phyloP scores from a whole-genome alignment of 2,113 vertebrate genomes.

The Hippoglossus stenolepis region DNA sequence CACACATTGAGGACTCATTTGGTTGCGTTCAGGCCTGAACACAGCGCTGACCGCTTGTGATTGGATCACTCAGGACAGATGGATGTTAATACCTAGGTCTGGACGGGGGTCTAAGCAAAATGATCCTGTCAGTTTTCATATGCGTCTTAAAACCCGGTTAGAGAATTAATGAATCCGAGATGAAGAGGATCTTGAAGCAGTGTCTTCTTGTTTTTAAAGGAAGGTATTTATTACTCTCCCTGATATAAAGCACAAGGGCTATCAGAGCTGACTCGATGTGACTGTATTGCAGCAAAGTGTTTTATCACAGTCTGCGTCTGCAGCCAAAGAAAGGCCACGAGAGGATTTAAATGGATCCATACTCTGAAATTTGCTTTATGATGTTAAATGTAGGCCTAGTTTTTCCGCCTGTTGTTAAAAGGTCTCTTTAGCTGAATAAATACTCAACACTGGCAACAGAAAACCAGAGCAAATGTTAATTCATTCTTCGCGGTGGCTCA shows the following conservation, averaged over 20 bases:
- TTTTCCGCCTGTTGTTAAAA: neutral
- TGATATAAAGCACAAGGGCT: neutral
- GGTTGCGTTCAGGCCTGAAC: no score
- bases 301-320: constrained; percentile 20
- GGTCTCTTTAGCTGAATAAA: constrained; percentile 25
- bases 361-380: no score
- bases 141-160: neutral
- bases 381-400: no score
- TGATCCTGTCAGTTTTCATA: no score
- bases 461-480: constrained; percentile 35
- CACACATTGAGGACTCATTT: no score
- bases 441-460: neutral
- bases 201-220: neutral
- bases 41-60: no score
- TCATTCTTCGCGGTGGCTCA: constrained; percentile 32
- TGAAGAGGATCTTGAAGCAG: neutral
- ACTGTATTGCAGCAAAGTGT: neutral
- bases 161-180: no score
- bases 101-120: neutral
- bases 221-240: neutral
- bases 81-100: no score
- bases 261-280: neutral
- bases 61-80: no score
- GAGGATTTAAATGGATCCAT: constrained; percentile 21
- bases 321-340: neutral